Conservation (phyloP, 2,113 vertebrate species). For the Archilochus colubris region DNA sequence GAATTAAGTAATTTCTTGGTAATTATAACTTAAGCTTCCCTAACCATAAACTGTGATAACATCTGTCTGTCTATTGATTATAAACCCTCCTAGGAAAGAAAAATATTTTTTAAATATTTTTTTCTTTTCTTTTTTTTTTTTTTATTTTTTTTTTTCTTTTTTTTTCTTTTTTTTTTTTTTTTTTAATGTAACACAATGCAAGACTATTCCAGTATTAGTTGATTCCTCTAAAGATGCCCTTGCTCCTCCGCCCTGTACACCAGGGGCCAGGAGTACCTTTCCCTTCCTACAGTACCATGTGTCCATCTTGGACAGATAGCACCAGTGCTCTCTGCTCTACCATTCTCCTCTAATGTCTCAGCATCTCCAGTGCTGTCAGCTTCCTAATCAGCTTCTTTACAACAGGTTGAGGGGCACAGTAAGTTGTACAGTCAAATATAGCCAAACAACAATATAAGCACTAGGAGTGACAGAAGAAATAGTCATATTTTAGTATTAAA, state of each 20-base stretch:
- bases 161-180: not conserved
- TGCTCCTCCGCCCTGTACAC: not conserved
- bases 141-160: too few species aligned
- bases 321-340: not conserved
- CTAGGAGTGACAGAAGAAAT: not conserved
- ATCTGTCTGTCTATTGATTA: not conserved
- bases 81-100: not conserved
- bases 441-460: not conserved
- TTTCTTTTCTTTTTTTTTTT: not conserved
- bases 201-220: not conserved
- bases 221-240: not conserved
- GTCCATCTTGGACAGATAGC: not conserved
- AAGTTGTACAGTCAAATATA: not conserved
- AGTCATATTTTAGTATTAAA: not conserved
- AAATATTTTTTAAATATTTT: fast-evolving
- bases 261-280: not conserved
- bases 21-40: slow-evolving; percentile 6
- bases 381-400: not conserved
- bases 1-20: slow-evolving; percentile 18
- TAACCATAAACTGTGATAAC: not conserved
- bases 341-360: not conserved
- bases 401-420: not conserved
- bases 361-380: not conserved
- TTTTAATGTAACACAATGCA: not conserved
- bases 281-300: not conserved